phyloP scores from a whole-genome alignment of 2,797 vertebrate species.

The Acomys russatus region DNA sequence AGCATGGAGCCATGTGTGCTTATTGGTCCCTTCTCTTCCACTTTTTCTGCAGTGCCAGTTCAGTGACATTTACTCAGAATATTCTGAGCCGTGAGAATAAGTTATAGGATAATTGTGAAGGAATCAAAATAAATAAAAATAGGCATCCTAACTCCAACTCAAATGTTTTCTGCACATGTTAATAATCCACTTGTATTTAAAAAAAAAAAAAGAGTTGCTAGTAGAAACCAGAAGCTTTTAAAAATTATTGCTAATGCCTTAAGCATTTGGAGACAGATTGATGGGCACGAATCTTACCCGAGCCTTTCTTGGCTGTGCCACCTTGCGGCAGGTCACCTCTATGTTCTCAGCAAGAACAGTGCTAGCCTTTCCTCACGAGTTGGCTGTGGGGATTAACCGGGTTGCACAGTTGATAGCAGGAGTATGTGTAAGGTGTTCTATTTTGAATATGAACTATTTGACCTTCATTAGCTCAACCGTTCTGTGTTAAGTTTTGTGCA shows the following conservation, averaged over 20 bases:
- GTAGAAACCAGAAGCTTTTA: background rate
- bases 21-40: background rate
- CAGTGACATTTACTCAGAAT: background rate
- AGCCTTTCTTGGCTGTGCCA: background rate
- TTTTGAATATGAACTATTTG: background rate
- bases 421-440: background rate
- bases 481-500: background rate
- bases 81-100: background rate
- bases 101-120: background rate
- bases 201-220: background rate
- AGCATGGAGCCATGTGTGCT: background rate
- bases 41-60: background rate
- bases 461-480: background rate
- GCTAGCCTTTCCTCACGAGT: background rate
- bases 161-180: background rate
- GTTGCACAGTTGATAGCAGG: background rate
- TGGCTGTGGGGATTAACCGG: background rate
- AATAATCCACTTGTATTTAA: background rate
- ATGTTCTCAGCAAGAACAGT: background rate
- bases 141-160: background rate
- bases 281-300: background rate
- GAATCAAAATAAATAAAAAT: constrained; percentile 14
- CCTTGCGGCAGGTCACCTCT: background rate
- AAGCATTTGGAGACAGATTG: background rate
- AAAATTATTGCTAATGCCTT: background rate